Evolutionary conservation across 2,113 vertebrate species (phyloP).

Genomic region (Vireo altiloquus): DNA sequence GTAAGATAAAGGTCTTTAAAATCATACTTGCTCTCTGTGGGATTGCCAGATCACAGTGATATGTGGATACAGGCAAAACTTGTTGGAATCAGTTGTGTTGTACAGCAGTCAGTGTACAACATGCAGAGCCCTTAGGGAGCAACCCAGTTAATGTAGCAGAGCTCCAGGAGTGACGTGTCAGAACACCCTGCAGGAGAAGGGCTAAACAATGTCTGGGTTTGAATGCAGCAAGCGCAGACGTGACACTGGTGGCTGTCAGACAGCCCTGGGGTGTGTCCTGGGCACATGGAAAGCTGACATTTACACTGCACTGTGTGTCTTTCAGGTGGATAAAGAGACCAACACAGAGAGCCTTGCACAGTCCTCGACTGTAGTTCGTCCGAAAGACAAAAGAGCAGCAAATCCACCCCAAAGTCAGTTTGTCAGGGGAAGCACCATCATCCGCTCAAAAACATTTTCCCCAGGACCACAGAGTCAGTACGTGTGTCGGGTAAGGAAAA

Average conservation of each 20-base stretch:
- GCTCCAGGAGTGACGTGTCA: not conserved
- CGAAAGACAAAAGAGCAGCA: constrained; percentile 85
- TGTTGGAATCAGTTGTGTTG: not conserved
- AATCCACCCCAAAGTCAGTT: constrained; percentile 82
- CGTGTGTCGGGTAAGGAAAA: constrained; percentile 87
- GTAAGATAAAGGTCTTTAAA: not conserved
- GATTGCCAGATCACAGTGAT: not conserved
- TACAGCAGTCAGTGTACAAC: not conserved
- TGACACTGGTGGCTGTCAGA: not conserved
- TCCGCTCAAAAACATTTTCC: constrained; percentile 97
- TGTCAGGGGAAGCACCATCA: constrained; percentile 92
- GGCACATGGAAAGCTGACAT: not conserved
- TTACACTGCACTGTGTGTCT: not conserved
- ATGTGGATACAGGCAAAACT: not conserved
- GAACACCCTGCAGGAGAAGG: not conserved
- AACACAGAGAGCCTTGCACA: constrained; percentile 78
- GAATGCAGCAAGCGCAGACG: fast-evolving
- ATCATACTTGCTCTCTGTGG: not conserved
- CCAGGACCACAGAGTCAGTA: constrained; percentile 97
- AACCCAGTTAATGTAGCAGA: not conserved
- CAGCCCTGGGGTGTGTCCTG: not conserved
- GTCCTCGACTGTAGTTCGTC: constrained; percentile 83
- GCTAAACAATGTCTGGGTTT: not conserved
- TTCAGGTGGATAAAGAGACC: constrained; percentile 89
- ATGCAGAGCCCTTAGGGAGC: not conserved